These are phyloP conservation scores for Collichthys lucidus DNA, from an alignment of 2,113 vertebrate genomes.

Conservation along the genomic window DNA sequence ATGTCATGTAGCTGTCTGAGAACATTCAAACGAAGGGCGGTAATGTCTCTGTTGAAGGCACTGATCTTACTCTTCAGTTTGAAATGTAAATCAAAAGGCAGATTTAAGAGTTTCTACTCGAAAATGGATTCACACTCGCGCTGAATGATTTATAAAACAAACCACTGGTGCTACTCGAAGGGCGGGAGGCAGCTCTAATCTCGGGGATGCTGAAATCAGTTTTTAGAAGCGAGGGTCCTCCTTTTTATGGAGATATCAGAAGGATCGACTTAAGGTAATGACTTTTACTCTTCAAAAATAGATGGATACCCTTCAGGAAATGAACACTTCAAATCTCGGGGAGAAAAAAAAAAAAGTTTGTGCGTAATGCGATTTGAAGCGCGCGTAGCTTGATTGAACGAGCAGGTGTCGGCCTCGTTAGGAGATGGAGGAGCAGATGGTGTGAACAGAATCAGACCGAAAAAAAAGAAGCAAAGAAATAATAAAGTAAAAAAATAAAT, in stretches of 20 bases:
- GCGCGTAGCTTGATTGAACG: conserved; percentile 45
- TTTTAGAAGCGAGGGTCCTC: conserved; percentile 26
- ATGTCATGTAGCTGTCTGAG: conserved; percentile 53
- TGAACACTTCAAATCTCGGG: conserved; percentile 31
- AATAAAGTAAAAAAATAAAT: background rate
- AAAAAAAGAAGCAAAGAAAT: background rate
- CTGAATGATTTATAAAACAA: conserved; percentile 70
- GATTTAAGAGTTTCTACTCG: conserved; percentile 23
- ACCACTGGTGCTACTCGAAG: conserved; percentile 40
- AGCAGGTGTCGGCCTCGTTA: conserved; percentile 51
- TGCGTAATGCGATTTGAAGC: conserved; percentile 35
- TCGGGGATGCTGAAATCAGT: conserved; percentile 23
- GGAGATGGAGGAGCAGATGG: conserved; percentile 52
- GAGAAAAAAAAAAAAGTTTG: conserved; percentile 3
- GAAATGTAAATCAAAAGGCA: conserved; percentile 62
- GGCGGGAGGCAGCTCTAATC: conserved; percentile 20
- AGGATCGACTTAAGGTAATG: conserved; percentile 52
- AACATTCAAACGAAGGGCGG: conserved; percentile 41
- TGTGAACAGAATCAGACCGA: conserved; percentile 49
- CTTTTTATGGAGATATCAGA: conserved; percentile 48
- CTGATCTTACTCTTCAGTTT: conserved; percentile 47
- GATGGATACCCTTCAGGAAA: conserved; percentile 64
- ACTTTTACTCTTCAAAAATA: conserved; percentile 60
- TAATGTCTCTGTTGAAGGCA: conserved; percentile 44
- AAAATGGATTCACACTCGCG: conserved; percentile 30